Evolutionary conservation across 2,113 vertebrate genomes (phyloP).

Genomic region (Phylloscopus trochiloides): DNA sequence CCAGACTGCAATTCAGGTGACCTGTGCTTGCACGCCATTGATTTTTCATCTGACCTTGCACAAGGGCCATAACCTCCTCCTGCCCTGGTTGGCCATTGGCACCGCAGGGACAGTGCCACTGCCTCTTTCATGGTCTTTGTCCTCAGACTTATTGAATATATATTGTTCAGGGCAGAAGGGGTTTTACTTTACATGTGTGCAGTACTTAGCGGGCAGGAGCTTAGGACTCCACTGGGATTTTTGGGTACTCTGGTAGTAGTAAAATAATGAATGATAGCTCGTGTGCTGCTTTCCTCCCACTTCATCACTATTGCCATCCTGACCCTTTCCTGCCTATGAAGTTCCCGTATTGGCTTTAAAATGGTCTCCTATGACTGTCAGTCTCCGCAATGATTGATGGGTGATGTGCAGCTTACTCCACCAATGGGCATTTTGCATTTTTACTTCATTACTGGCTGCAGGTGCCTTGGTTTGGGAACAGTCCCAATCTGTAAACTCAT

Average conservation of each 20-base stretch:
- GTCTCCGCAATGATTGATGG: not conserved
- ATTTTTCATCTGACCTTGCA: constrained; percentile 33
- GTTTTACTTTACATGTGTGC: not conserved
- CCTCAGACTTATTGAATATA: not conserved
- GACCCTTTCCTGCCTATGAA: not conserved
- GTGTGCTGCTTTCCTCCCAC: not conserved
- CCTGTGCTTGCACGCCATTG: not conserved
- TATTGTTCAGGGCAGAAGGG: constrained; percentile 2
- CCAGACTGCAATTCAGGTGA: not conserved
- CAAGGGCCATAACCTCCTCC: not conserved
- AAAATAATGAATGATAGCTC: not conserved
- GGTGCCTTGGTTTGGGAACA: not conserved
- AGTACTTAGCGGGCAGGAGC: not conserved
- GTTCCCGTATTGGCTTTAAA: not conserved
- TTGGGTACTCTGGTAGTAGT: not conserved
- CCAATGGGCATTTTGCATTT: not conserved
- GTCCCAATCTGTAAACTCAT: not conserved
- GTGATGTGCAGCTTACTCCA: not conserved
- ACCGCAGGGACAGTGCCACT: not conserved
- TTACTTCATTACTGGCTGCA: not conserved
- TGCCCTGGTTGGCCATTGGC: not conserved
- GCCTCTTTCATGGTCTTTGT: constrained; percentile 33
- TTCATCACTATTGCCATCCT: not conserved
- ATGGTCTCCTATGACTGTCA: not conserved
- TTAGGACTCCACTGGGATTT: constrained; percentile 9